Evolutionary conservation across 2,797 vertebrate genomes (phyloP).

Genomic region (Lepus oiostolus): DNA sequence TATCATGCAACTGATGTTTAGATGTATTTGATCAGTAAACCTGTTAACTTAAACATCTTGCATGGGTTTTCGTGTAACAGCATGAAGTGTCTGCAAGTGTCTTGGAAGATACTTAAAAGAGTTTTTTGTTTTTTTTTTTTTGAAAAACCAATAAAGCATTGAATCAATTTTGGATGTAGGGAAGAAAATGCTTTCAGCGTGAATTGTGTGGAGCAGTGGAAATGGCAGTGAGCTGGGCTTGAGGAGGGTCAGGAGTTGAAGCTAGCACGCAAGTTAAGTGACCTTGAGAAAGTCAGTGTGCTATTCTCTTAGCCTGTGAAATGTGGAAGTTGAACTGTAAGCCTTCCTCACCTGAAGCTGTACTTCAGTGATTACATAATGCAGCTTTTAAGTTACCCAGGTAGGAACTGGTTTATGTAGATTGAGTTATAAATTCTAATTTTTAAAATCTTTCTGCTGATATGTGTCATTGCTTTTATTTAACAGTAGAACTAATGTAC

Average conservation of each 20-base stretch:
- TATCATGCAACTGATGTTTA: slow-evolving; percentile 14
- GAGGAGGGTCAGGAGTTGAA: neutral
- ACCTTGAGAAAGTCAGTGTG: slow-evolving; percentile 27
- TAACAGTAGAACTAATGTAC: neutral
- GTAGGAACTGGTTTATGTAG: neutral
- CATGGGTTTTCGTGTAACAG: slow-evolving; percentile 31
- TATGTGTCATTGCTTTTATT: slow-evolving; percentile 58
- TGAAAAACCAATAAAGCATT: neutral
- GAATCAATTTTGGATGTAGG: slow-evolving; percentile 41
- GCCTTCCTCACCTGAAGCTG: slow-evolving; percentile 2
- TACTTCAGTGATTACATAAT: slow-evolving; percentile 37
- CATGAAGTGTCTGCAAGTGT: neutral
- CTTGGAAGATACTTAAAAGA: slow-evolving; percentile 28
- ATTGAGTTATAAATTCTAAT: slow-evolving; percentile 22
- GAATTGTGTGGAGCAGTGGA: neutral
- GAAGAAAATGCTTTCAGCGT: slow-evolving; percentile 40
- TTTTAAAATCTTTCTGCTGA: slow-evolving; percentile 5
- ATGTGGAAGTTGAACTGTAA: neutral
- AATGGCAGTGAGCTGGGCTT: neutral
- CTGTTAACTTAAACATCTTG: slow-evolving; percentile 53
- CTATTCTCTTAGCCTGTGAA: slow-evolving; percentile 43
- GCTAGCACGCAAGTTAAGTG: neutral
- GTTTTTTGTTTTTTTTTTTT: neutral
- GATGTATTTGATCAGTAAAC: neutral
- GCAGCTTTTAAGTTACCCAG: slow-evolving; percentile 8